Percentiles rank a stretch among this genome's conserved stretches.
These are phyloP conservation scores for Odontamblyopus rebecca DNA, from an alignment of 2,797 vertebrate genomes.

Conservation along the genomic window DNA sequence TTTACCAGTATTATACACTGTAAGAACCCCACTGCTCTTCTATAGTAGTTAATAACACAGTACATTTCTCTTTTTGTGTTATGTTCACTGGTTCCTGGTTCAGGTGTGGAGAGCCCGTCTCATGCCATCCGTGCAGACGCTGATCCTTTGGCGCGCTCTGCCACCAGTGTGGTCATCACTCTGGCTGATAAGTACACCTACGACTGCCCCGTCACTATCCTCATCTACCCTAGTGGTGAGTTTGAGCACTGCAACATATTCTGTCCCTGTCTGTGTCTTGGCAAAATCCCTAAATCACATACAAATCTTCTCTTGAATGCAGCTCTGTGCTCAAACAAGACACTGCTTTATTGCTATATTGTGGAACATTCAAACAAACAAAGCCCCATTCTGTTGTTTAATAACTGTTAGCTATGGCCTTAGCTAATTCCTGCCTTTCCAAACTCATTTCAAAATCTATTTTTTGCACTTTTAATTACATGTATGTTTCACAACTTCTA, in stretches of 20 bases:
- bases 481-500: too few relatives aligned
- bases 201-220: conserved; percentile 92
- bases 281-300: too few relatives aligned
- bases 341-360: too few relatives aligned
- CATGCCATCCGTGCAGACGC: conserved; percentile 94
- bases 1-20: too few relatives aligned
- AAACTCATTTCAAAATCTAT: too few relatives aligned
- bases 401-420: too few relatives aligned
- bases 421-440: too few relatives aligned
- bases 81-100: conserved; percentile 23
- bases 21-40: conserved; percentile 5
- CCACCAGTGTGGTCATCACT: conserved; percentile 88
- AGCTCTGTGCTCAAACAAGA: too few relatives aligned
- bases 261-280: too few relatives aligned
- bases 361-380: too few relatives aligned
- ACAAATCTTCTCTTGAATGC: too few relatives aligned
- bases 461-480: too few relatives aligned
- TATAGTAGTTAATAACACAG: conserved; percentile 14
- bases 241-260: conserved; percentile 14
- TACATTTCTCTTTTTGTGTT: conserved; percentile 33
- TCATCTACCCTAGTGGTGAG: conserved; percentile 94
- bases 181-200: conserved; percentile 95
- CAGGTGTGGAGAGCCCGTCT: conserved; percentile 95
- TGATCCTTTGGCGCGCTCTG: conserved; percentile 85
- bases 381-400: conserved; percentile 3